Conservation (phyloP, 2,113 vertebrate genomes). For the Condylura cristata region DNA sequence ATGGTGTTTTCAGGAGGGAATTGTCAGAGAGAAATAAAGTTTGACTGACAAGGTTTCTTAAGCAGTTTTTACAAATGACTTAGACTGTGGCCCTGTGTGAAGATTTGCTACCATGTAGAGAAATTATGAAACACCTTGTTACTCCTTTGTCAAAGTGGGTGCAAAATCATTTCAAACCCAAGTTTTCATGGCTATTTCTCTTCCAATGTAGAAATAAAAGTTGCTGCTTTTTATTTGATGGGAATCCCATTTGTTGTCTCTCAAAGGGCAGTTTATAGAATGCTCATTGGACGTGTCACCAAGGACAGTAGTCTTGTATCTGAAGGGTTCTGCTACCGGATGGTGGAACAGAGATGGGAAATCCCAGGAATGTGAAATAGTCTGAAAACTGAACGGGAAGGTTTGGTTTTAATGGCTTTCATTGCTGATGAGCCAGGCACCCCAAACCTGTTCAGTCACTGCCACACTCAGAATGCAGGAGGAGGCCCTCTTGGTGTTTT, state of each 20-base stretch:
- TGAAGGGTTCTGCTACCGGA: not conserved
- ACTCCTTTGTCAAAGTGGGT: not conserved
- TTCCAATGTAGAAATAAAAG: not conserved
- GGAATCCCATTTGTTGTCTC: not conserved
- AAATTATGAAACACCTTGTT: not conserved
- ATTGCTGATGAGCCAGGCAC: slow-evolving; percentile 32
- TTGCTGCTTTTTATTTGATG: not conserved
- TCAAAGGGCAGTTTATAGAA: not conserved
- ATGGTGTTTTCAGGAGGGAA: not conserved
- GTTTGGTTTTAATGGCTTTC: slow-evolving; percentile 50
- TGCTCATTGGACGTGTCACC: not conserved
- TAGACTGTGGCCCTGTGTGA: not conserved
- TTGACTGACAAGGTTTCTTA: not conserved
- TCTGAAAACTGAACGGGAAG: not conserved
- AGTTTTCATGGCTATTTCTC: not conserved
- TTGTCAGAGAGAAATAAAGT: not conserved
- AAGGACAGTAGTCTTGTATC: not conserved
- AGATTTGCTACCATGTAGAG: not conserved
- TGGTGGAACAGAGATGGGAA: slow-evolving; percentile 8
- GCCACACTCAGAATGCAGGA: not conserved
- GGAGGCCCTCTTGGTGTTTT: slow-evolving; percentile 43
- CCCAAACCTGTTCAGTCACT: slow-evolving; percentile 63
- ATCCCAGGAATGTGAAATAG: not conserved
- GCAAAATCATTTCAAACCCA: not conserved
- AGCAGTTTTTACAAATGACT: slow-evolving; percentile 1